phyloP scores from a whole-genome alignment of 37 sponge, comb jelly and placozoan genomes.

The Beroe forskalii region DNA sequence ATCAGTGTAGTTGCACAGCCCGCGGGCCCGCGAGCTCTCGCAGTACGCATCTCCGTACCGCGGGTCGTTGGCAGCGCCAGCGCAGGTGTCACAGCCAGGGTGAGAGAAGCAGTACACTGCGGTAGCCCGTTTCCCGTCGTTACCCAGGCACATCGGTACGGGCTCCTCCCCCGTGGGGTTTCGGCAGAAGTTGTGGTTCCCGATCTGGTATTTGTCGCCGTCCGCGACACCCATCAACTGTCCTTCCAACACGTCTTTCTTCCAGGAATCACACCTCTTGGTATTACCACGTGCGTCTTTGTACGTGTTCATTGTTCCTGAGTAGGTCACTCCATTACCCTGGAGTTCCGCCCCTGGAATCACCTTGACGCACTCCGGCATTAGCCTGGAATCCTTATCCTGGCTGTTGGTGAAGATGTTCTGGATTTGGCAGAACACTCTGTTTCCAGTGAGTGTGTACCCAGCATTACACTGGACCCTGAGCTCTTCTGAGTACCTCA shows the following conservation, averaged over 20 bases:
- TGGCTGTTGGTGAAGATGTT: background rate
- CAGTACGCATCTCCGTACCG: background rate
- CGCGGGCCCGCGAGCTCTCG: background rate
- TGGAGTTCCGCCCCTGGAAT: background rate
- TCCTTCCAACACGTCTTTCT: background rate
- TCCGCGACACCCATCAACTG: background rate
- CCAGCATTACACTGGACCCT: background rate
- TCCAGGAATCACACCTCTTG: background rate
- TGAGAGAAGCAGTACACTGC: background rate
- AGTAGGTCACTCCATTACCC: background rate
- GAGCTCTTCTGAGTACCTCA: background rate
- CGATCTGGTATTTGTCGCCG: background rate
- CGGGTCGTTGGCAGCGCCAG: background rate
- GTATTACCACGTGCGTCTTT: background rate
- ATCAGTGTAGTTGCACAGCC: background rate
- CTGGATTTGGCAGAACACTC: background rate
- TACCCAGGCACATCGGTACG: background rate
- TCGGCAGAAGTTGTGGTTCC: conserved; percentile 48
- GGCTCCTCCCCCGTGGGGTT: conserved; percentile 3
- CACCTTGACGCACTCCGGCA: background rate
- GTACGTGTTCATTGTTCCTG: background rate
- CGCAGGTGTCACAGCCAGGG: background rate
- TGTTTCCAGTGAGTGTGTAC: background rate
- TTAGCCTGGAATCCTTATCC: background rate
- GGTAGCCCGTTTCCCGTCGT: background rate